Base-by-base conservation (phyloP, 1,140 invertebrate species). In the Oncopodura yosiiana region DNA sequence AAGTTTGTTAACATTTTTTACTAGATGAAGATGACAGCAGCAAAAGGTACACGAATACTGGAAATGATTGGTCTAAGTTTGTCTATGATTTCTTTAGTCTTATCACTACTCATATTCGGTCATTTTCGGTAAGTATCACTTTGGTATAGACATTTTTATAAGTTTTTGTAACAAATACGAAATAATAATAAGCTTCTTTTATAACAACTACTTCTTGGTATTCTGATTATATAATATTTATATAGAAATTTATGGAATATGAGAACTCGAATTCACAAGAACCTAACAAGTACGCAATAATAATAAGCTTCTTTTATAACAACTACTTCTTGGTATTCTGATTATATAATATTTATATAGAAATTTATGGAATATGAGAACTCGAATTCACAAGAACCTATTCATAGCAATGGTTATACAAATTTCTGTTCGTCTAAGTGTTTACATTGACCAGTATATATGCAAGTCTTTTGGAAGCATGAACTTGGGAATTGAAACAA, bases 341-440 rank as follows among this genome's bases (percentile, higher is more conserved):
- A 19, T 49, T 19, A 3, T 14, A 23, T 42, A 29, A 44, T 45
- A 4, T 48, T 36, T 50, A 54, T 48, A 16, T 61, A 76, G 75
- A 44, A 74, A 70, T 56, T 63, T 77, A 34, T 64, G 72, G 53
- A 76, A 76, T 55, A 72, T 76, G 59, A 68, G 75, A 48, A 78
- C 77, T 16, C 63, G 72, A 19, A 73, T 78, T 23, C 76, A 78
- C 63, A 67, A 73, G 52, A 75, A 78, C 53, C 64, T 78, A 21
- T 77, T 78, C 63, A 68, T 76, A 19, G 72, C 76, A 9, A 73
- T 77, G 56, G 68, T 71, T 23, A 71, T 75, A 23, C 74, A 77
- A 61, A 71, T 76, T 2, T 58, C 71, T 19, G 70, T 78, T 9
- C 71, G 73, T n/a, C 67, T 78, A 9, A 64, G 75, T n/a, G 60